phyloP scores from a whole-genome alignment of 2,888 invertebrate genomes.

The Eudasyphora cyanicolor region DNA sequence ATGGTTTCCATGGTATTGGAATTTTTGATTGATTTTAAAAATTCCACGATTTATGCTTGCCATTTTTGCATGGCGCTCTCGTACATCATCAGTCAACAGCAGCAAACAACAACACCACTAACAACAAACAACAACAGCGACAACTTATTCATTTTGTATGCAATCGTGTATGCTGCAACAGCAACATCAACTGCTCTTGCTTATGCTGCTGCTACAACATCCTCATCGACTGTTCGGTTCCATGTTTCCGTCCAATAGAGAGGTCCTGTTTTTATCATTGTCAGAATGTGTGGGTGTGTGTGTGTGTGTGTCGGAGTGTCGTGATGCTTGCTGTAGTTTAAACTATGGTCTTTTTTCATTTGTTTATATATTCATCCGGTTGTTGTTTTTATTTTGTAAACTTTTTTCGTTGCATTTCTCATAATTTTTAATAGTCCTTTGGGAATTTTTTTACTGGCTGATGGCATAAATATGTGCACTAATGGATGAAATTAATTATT shows the following conservation, averaged over 20 bases:
- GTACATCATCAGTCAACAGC: conserved; percentile 53
- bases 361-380: conserved; percentile 60
- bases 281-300: background rate
- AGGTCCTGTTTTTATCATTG: conserved; percentile 1
- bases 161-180: background rate
- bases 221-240: background rate
- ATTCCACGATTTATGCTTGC: conserved; percentile 66
- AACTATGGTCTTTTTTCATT: conserved; percentile 48
- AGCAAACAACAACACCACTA: background rate
- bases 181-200: conserved; percentile 1
- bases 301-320: background rate
- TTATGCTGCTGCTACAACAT: background rate
- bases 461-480: conserved; percentile 67
- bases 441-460: conserved; percentile 63
- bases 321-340: conserved; percentile 40
- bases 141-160: conserved; percentile 44
- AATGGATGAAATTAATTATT: conserved; percentile 68
- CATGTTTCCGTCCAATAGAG: background rate
- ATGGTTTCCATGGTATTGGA: conserved; percentile 58
- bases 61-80: conserved; percentile 60
- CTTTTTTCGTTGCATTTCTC: conserved; percentile 44
- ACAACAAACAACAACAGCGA: background rate
- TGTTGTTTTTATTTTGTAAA: conserved; percentile 52
- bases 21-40: conserved; percentile 68
- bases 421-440: conserved; percentile 67